These are phyloP conservation scores for Periplaneta americana DNA, from an alignment of 1,140 invertebrate species.

Conservation along the genomic window DNA sequence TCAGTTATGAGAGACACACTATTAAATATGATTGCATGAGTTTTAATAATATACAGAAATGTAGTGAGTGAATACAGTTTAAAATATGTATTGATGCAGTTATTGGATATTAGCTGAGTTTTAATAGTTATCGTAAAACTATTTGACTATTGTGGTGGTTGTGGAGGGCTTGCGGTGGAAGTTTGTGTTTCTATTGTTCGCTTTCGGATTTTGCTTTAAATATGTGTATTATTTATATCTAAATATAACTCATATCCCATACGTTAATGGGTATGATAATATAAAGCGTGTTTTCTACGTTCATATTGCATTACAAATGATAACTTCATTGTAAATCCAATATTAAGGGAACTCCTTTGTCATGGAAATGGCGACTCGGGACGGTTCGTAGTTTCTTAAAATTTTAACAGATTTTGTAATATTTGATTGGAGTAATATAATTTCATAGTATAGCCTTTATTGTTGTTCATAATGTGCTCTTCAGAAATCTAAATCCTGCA, in stretches of 20 bases:
- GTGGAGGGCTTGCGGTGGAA: not conserved
- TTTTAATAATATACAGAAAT: too few relatives aligned
- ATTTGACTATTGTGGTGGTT: not conserved
- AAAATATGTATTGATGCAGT: too few relatives aligned
- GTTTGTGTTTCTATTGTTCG: not conserved
- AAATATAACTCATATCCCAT: not conserved
- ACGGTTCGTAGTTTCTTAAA: constrained; percentile 37
- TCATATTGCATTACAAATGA: not conserved
- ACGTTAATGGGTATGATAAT: not conserved
- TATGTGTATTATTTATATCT: not conserved
- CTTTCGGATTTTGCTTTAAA: not conserved
- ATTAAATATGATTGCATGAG: too few relatives aligned
- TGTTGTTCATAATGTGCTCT: not conserved
- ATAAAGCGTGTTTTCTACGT: not conserved
- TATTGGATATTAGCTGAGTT: too few relatives aligned
- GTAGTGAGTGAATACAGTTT: too few relatives aligned
- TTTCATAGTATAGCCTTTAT: not conserved
- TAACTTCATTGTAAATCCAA: not conserved
- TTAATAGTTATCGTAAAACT: not conserved
- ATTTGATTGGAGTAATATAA: not conserved
- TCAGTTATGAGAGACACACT: too few relatives aligned
- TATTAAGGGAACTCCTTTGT: not conserved
- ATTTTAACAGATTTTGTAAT: constrained; percentile 15
- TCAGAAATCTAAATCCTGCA: not conserved
- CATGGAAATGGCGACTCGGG: constrained; percentile 44